A percentile compares a stretch with the other conserved stretches of the same genome.
phyloP scores from a whole-genome alignment of 92 coral and sea anemone genomes.

The Porites evermanni region DNA sequence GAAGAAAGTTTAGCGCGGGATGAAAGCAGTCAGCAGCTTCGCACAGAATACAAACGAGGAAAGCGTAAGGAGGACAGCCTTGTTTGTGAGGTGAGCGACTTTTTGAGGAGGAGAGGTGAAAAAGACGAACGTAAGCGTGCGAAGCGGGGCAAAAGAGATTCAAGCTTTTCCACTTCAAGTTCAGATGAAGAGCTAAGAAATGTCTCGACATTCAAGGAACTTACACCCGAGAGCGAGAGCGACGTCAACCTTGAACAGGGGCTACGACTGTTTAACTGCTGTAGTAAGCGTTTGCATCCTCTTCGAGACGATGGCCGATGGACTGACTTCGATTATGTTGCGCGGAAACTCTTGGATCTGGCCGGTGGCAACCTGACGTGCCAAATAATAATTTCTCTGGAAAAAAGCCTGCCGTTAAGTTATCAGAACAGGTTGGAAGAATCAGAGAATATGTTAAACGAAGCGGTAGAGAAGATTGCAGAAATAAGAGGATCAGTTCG shows the following conservation, averaged over 20 bases:
- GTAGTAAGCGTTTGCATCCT: neutral
- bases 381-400: conserved; percentile 1
- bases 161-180: neutral
- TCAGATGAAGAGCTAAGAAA: neutral
- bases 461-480: neutral
- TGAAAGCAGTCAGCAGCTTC: neutral
- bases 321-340: neutral
- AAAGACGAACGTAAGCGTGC: neutral
- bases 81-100: neutral
- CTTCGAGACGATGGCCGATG: conserved; percentile 10
- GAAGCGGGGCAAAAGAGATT: neutral
- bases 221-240: neutral
- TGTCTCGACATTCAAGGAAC: neutral
- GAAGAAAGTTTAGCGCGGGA: neutral
- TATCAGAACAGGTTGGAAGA: conserved; percentile 6
- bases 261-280: neutral
- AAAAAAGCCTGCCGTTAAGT: neutral
- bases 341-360: neutral
- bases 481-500: conserved; percentile 2
- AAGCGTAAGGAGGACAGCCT: neutral
- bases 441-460: neutral
- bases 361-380: neutral
- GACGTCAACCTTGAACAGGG: neutral
- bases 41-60: neutral
- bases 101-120: neutral